phyloP scores from a whole-genome alignment of 2,888 invertebrate species.

The Colostygia pectinataria region DNA sequence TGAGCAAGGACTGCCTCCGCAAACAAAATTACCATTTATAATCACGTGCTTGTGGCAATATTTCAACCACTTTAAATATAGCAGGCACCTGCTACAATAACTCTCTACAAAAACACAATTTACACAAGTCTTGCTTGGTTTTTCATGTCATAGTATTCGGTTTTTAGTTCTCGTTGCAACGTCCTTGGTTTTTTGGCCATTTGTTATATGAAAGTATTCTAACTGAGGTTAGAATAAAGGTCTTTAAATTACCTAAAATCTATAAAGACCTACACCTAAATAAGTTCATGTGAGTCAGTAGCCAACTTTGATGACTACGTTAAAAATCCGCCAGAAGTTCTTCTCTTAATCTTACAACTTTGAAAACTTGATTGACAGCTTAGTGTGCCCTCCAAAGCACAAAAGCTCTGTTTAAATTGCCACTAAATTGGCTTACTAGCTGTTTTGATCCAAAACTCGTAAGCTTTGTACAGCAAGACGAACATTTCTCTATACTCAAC shows the following conservation, averaged over 20 bases:
- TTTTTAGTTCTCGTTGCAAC: not conserved
- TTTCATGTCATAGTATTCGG: conserved; percentile 6
- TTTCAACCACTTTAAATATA: conserved; percentile 21
- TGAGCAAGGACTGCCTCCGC: not conserved
- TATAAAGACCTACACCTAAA: too few species aligned
- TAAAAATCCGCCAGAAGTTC: too few species aligned
- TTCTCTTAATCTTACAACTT: too few species aligned
- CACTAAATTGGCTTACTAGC: not conserved
- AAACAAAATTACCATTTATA: conserved; percentile 9
- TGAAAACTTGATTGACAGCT: too few species aligned
- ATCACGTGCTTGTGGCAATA: conserved; percentile 5
- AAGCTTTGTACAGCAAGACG: too few species aligned
- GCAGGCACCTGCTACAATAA: conserved; percentile 28
- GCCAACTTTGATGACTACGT: too few species aligned
- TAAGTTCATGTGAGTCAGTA: too few species aligned
- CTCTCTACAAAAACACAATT: conserved; percentile 27
- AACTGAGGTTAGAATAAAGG: too few species aligned
- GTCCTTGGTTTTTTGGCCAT: conserved; percentile 2
- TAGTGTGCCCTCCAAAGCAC: too few species aligned
- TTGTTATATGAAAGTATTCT: not conserved
- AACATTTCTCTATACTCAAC: not conserved
- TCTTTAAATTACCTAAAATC: too few species aligned
- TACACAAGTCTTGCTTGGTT: conserved; percentile 3
- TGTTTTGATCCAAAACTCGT: too few species aligned
- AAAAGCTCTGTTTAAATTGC: too few species aligned